Evolutionary conservation across 2,888 invertebrate species (phyloP).

Genomic region (Listrodromus nycthemerus): DNA sequence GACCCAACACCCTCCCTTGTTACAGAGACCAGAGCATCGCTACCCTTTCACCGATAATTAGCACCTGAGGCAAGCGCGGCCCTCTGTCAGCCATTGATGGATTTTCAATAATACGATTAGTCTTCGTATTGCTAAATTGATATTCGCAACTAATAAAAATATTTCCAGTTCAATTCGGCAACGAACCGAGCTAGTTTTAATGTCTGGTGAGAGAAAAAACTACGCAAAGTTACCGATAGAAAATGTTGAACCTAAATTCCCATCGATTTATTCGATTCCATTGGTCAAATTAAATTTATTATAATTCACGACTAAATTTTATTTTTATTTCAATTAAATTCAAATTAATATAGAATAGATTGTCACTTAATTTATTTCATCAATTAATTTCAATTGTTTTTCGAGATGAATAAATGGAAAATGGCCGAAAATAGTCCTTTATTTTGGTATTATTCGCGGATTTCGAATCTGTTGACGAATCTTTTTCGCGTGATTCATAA

Average conservation of each 20-base stretch:
- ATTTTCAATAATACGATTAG: background rate
- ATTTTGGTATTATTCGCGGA: background rate
- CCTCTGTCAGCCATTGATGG: background rate
- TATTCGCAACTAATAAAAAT: background rate
- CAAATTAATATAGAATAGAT: too few relatives aligned
- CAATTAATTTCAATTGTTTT: background rate
- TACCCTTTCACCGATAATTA: constrained; percentile 4
- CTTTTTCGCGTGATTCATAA: too few relatives aligned
- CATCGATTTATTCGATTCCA: too few relatives aligned
- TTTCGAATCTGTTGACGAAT: background rate
- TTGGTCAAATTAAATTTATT: too few relatives aligned
- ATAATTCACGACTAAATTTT: too few relatives aligned
- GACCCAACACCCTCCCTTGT: background rate
- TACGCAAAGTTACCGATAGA: background rate
- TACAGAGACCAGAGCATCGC: background rate
- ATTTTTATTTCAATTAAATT: too few relatives aligned
- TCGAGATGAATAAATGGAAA: background rate
- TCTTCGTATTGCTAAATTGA: background rate
- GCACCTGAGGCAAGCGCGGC: background rate
- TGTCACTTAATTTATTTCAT: too few relatives aligned
- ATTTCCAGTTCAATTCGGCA: background rate
- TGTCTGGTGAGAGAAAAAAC: background rate
- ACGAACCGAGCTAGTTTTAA: background rate
- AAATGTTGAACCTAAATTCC: background rate
- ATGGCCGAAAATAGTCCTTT: background rate